Base-by-base conservation (phyloP, 2,888 invertebrate species). In the Ptychoptera albimana region DNA sequence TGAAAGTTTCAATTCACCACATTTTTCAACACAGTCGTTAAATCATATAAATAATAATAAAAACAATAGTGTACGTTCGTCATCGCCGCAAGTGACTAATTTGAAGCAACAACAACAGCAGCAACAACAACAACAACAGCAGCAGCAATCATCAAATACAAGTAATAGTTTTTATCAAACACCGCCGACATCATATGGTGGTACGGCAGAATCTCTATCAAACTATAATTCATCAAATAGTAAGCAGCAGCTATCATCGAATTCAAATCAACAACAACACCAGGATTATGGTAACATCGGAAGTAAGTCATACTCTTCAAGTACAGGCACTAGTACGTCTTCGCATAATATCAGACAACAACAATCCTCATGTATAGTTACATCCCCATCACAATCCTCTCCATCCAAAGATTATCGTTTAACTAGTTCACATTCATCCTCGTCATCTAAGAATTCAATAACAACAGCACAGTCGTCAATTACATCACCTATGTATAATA, bases 1-100 rank as follows among this genome's bases (percentile, higher is more conserved):
- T 60, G 79, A 81, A 57, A 78, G 74, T 55, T 81, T 80, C 61
- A 79, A 78, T 62, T 72, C 77, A 49, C 79, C 79, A 59, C 80
- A 79, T 65, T 71, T 75, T 49, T 73, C 42, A 35, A 32, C 40
- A 15, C 42, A 42, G 34, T 42, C 42, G 34, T 35, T 42, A 42
- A 42, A 42, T 34, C 42, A 42, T 35, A 63, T 78, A 55, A 69
- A 72, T 50, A 69, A 71, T 53, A 65, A 68, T 52, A 69, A 66
- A 54, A 72, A 74, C 59, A 75, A 74, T 60, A 60, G 65, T 45
- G 66, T 71, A 53, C 56, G 57, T 29, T 54, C 63, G 6, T 70
- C 70, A 59, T 67, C 75, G 51, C 72, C 77, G 34, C 66, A 69
- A 48, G 60, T 67, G 13, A 55, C 59, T 3, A 23, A 23, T 23